Evolutionary conservation across 2,888 invertebrate genomes (phyloP), one percentile per base, ranked within the genome.

Genomic region (Parnassius smintheus): DNA sequence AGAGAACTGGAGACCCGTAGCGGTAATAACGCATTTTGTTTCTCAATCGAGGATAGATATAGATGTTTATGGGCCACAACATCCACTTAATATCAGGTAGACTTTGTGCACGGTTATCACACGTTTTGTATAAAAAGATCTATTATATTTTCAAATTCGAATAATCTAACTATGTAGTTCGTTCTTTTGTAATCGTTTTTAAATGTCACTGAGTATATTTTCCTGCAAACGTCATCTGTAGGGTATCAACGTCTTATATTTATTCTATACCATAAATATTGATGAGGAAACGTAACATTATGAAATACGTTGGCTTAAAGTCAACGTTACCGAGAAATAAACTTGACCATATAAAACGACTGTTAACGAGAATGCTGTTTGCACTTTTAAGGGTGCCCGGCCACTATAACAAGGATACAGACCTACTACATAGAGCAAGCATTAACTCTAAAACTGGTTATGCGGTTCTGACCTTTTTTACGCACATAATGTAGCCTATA

Each of bases 371-470:
- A 88, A 89, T 87, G 88, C 80, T 72, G 86, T 85, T 80, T 88
- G 87, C 87, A 88, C 90, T 89, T 90, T 87, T 89, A 90, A 83
- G 90, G 89, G 75, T 84, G 72, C 85, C 68, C 71, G 69, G 74
- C 75, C 74, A 78, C 77, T 72, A 73, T 74, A 70, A 77, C 75
- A 72, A 74, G 73, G 71, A 75, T 70, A 72, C 72, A 72, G 69
- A 68, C 71, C 68, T 70, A 69, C 68, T 35, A 73, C 70, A 66
- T 62, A 64, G 67, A 68, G 67, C 66, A 54, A 66, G 68, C 66
- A 66, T 68, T 65, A 66, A 57, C 52, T n/a, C 49, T 56, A 62
- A 65, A 68, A 64, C 58, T 63, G 58, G 64, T 71, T 64, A 71
- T 13, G 58, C 69, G 12, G 66, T 68, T 70, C 66, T 68, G 64